Conservation (phyloP, 2,797 vertebrate species). For the Garrulus glandarius region DNA sequence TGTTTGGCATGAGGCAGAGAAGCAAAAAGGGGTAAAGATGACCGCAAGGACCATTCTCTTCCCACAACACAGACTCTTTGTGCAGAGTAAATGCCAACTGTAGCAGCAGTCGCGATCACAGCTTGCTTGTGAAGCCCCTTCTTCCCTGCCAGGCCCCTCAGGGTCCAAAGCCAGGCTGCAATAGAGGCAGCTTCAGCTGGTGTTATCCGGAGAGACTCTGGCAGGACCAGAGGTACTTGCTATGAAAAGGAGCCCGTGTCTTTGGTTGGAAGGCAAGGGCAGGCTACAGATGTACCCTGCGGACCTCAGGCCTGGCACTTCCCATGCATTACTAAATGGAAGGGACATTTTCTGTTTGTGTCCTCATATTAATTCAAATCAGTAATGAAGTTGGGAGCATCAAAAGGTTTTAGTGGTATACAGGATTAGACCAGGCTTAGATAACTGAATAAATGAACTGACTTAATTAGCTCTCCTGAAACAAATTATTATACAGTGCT, state of each 20-base stretch:
- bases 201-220: background rate
- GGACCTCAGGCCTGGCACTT: background rate
- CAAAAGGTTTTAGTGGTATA: slow-evolving; percentile 21
- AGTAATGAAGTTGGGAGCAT: slow-evolving; percentile 41
- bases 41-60: background rate
- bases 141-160: background rate
- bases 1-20: background rate
- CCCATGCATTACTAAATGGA: background rate
- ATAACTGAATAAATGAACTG: slow-evolving; percentile 53
- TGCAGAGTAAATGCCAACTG: background rate
- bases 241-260: background rate
- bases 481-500: slow-evolving; percentile 68
- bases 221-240: background rate
- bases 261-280: background rate
- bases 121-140: background rate
- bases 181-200: background rate
- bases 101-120: background rate
- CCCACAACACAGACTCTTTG: background rate
- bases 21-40: background rate
- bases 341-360: background rate
- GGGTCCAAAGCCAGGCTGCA: background rate
- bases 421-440: slow-evolving; percentile 24
- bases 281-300: background rate
- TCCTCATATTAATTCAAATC: slow-evolving; percentile 1
- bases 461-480: slow-evolving; percentile 68